Conservation (phyloP, 2,797 vertebrate genomes). For the Hemibagrus guttatus region DNA sequence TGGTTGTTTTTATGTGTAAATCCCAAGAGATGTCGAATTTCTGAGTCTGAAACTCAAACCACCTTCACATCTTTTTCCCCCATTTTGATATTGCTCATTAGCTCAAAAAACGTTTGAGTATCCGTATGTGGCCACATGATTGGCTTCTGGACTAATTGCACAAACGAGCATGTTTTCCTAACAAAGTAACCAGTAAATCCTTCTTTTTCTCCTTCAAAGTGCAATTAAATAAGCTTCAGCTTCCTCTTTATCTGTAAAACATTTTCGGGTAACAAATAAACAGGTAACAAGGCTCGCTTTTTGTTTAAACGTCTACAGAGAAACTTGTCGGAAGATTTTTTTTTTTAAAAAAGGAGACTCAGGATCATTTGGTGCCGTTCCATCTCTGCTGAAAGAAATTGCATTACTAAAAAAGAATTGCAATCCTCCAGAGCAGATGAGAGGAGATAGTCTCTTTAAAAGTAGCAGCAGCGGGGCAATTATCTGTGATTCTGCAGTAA, state of each 20-base stretch:
- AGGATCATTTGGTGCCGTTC: conserved; percentile 51
- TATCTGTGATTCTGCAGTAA: conserved; percentile 57
- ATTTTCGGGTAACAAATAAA: background rate
- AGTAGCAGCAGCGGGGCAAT: conserved; percentile 59
- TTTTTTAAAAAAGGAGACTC: conserved; percentile 27
- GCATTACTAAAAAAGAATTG: conserved; percentile 62
- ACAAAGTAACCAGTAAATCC: background rate
- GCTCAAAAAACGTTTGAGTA: background rate
- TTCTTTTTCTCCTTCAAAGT: background rate
- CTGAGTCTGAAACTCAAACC: background rate
- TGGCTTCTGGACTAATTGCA: background rate
- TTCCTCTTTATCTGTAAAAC: background rate
- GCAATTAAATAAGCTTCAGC: conserved; percentile 6
- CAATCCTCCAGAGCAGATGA: conserved; percentile 56
- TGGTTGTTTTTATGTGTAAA: background rate
- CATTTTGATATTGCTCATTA: background rate
- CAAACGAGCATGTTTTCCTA: background rate
- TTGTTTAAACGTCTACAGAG: conserved; percentile 33
- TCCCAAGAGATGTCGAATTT: background rate
- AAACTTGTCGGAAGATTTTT: background rate
- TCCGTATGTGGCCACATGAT: background rate
- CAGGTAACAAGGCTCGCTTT: conserved; percentile 18
- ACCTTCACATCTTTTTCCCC: background rate
- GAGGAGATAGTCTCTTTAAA: conserved; percentile 60
- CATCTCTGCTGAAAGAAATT: conserved; percentile 54